phyloP scores from a whole-genome alignment of 1,140 invertebrate species.

The Bombus picipes region DNA sequence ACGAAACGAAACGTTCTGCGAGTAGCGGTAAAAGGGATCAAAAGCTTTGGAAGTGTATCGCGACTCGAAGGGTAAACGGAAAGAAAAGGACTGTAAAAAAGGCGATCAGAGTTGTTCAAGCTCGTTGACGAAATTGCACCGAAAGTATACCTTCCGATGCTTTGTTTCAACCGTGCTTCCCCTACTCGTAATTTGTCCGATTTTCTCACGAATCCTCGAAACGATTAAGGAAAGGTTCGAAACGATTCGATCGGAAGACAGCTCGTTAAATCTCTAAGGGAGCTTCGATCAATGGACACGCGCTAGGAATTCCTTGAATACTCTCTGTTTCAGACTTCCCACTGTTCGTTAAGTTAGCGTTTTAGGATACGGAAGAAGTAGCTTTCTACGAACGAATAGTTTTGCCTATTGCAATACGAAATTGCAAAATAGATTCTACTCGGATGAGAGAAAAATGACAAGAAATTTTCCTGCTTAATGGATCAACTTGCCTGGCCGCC shows the following conservation, averaged over 20 bases:
- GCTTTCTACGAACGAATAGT: not conserved
- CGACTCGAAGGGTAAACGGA: not conserved
- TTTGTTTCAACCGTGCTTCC: not conserved
- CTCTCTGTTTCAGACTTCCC: no score
- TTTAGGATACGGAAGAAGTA: no score
- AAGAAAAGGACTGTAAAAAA: not conserved
- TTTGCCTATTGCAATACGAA: not conserved
- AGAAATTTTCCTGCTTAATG: not conserved
- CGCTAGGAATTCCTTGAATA: not conserved
- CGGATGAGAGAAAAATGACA: not conserved
- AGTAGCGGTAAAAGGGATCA: not conserved
- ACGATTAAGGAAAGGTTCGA: not conserved
- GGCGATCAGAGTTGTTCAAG: not conserved
- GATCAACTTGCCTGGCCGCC: not conserved
- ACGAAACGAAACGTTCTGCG: not conserved
- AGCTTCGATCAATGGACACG: not conserved
- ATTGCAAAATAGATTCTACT: not conserved
- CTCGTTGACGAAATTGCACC: not conserved
- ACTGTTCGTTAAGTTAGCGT: not conserved
- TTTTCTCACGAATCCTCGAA: not conserved
- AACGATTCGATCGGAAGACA: not conserved
- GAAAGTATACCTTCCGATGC: not conserved
- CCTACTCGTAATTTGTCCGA: not conserved
- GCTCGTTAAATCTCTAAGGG: not conserved
- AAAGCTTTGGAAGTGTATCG: no score